Percentiles rank a stretch among this genome's conserved stretches.
These are phyloP conservation scores for Akabosia matsudoensis DNA, from an alignment of 1,140 invertebrate species.

Conservation along the genomic window DNA sequence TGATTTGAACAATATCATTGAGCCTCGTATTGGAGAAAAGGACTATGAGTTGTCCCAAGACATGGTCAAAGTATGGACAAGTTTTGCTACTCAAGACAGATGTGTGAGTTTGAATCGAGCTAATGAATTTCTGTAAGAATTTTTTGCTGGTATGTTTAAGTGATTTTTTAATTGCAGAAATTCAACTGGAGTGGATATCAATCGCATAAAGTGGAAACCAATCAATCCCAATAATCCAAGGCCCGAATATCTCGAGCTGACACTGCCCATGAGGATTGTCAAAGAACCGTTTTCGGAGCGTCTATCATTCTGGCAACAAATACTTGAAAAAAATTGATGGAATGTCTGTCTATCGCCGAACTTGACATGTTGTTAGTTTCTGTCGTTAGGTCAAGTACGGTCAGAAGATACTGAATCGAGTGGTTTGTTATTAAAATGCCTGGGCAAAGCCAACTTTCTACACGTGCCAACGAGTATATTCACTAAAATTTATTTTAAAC, in stretches of 20 bases:
- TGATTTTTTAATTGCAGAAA: not conserved
- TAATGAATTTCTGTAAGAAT: not conserved
- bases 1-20: constrained; percentile 4
- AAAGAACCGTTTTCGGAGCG: constrained; percentile 7
- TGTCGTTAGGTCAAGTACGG: no score
- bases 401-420: no score
- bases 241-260: not conserved
- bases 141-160: no score
- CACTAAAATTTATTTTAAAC: no score
- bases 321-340: not conserved
- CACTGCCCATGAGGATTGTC: not conserved
- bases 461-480: no score
- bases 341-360: no score
- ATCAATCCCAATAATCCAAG: not conserved
- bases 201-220: not conserved
- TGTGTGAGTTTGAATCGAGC: not conserved
- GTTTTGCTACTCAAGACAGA: constrained; percentile 2
- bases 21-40: not conserved
- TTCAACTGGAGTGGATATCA: not conserved
- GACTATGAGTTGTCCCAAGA: constrained; percentile 11
- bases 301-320: not conserved
- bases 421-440: no score
- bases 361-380: no score
- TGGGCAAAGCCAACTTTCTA: no score
- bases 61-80: constrained; percentile 6